Base-by-base conservation (phyloP, 2,888 invertebrate species). In the Zeuzera pyrina region DNA sequence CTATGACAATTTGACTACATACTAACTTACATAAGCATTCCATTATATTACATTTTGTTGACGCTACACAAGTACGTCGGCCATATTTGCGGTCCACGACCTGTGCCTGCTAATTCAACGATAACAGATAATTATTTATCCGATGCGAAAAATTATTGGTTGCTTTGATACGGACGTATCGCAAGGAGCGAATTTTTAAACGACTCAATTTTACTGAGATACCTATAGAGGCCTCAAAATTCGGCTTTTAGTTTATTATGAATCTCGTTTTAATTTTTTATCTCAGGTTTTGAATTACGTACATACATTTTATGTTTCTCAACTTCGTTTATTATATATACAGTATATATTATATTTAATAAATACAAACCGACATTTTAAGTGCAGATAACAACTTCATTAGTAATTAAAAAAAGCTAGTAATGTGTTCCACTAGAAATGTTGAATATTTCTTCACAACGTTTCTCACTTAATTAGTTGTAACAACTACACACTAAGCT, bases 121-220 rank as follows among this genome's bases (percentile, higher is more conserved):
- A 81, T 77, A 74, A 63, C 69, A 67, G 67, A 65, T 73, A 77
- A 74, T 79, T 79, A 79, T 76, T 78, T 61, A 51, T 53, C 50
- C 57, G 71, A 71, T 74, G 72, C 71, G 62, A 69, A 71, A 73
- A 72, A 71, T 67, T 74, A 77, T 76, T 70, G 66, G 69, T 57
- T 60, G 54, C 55, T 43, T 54, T 45, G 52, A 50, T 49, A 49
- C 41, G 43, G 52, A 53, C 57, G 63, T 64, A 68, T 66, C 63
- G 57, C 46, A 56, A 49, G 36, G 38, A 43, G 54, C 53, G 56
- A 63, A 61, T 64, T 68, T 56, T 72, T 53, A 57, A 65, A 79
- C 67, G 61, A 63, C 74, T 79, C 62, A 74, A 77, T 79, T 70
- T 63, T 55, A 36, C 27, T 42, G 36, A 43, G 36, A 35, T 34